A percentile compares a stretch with the other conserved stretches of the same genome.
Evolutionary conservation across 2,113 vertebrate genomes (phyloP).

Genomic region (Sturnus vulgaris): DNA sequence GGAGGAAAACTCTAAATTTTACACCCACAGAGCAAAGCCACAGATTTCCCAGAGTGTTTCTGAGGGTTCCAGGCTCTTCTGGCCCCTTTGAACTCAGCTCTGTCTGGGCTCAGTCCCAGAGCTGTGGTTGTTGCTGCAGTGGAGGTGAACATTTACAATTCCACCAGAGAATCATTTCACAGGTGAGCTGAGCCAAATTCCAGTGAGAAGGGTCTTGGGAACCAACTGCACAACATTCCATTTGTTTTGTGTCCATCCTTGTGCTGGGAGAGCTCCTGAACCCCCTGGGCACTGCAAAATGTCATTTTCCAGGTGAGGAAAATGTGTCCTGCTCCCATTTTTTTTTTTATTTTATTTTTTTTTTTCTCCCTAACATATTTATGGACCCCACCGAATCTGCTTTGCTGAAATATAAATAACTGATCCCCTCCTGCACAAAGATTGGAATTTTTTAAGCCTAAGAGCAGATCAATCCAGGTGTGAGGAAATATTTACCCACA

Average conservation of each 20-base stretch:
- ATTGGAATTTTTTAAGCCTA: not conserved
- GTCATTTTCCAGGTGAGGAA: not conserved
- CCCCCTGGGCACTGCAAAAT: not conserved
- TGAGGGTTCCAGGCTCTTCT: not conserved
- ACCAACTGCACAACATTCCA: not conserved
- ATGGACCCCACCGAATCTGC: not conserved
- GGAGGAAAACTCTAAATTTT: not conserved
- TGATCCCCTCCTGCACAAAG: not conserved
- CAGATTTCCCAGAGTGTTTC: not conserved
- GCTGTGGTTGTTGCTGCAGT: not conserved
- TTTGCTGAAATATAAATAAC: rapidly evolving
- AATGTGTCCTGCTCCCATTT: too few species aligned
- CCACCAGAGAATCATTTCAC: not conserved
- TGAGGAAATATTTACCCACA: not conserved
- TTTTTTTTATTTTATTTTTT: too few species aligned
- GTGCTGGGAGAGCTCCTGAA: not conserved
- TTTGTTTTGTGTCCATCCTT: rapidly evolving
- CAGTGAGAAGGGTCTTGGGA: not conserved
- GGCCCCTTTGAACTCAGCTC: not conserved
- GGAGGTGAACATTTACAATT: not conserved
- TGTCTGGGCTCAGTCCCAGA: not conserved
- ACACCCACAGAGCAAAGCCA: not conserved
- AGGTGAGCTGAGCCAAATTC: not conserved
- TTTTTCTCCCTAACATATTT: too few species aligned
- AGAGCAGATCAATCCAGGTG: not conserved